Evolutionary conservation across 2,888 invertebrate genomes (phyloP).

Genomic region (Rotaria sp.): DNA sequence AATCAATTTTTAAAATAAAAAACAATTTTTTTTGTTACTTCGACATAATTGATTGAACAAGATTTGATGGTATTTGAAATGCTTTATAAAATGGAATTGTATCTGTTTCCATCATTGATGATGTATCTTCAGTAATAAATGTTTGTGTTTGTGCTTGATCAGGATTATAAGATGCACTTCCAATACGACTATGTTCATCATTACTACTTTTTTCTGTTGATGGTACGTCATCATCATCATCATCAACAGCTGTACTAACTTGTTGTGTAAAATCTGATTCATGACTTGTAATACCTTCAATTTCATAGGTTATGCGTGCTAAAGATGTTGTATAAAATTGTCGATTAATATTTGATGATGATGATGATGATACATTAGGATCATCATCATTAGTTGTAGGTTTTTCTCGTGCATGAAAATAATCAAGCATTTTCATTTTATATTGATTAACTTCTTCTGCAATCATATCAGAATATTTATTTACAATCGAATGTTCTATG

Average conservation of each 20-base stretch:
- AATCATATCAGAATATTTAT: not conserved
- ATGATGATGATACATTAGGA: no score
- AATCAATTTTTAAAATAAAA: not conserved
- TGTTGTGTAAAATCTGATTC: no score
- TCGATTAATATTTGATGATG: not conserved
- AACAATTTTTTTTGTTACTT: slow-evolving; percentile 22
- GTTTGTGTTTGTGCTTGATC: not conserved
- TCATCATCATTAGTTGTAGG: not conserved
- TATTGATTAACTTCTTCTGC: slow-evolving; percentile 24
- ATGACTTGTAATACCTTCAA: not conserved
- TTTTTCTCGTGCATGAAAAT: not conserved
- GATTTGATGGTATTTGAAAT: slow-evolving; percentile 47
- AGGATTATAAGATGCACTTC: no score
- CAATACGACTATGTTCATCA: no score
- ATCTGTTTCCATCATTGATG: not conserved
- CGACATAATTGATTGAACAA: slow-evolving; percentile 43
- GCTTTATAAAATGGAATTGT: slow-evolving; percentile 42
- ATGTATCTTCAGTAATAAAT: not conserved
- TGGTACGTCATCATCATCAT: no score
- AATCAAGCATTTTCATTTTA: not conserved
- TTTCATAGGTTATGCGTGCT: not conserved
- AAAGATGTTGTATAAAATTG: not conserved
- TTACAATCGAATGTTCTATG: not conserved
- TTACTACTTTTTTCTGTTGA: not conserved
- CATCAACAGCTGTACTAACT: no score